A percentile compares a stretch with the other conserved stretches of the same genome.
Evolutionary conservation across 2,113 vertebrate genomes (phyloP).

Genomic region (Thermophis baileyi): DNA sequence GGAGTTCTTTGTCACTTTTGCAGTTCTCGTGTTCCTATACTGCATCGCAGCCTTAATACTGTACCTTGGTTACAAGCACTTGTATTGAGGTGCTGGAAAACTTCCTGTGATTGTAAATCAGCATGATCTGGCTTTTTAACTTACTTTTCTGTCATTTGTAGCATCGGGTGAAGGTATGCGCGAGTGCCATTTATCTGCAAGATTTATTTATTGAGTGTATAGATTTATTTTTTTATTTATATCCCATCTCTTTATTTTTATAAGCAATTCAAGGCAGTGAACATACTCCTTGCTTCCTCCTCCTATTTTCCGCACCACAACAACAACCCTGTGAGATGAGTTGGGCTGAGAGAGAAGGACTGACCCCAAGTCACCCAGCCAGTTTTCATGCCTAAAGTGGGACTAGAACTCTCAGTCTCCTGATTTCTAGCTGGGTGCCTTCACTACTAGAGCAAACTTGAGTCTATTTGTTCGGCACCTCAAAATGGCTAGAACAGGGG

Average conservation of each 20-base stretch:
- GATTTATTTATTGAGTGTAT: neutral
- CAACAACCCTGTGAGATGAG: neutral
- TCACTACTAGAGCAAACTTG: neutral
- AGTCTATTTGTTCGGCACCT: neutral
- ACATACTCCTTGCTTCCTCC: neutral
- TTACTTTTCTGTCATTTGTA: neutral
- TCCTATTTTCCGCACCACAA: neutral
- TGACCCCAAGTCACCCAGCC: neutral
- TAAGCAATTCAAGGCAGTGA: neutral
- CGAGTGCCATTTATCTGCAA: neutral
- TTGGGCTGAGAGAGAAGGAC: neutral
- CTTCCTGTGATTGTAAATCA: constrained; percentile 76
- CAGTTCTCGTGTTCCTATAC: constrained; percentile 75
- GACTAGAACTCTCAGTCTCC: neutral
- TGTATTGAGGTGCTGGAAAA: constrained; percentile 76
- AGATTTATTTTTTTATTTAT: neutral
- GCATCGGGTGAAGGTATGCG: too few relatives aligned
- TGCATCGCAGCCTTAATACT: constrained; percentile 72
- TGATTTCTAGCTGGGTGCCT: neutral
- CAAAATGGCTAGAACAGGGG: neutral
- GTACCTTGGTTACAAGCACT: constrained; percentile 76
- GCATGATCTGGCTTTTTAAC: neutral
- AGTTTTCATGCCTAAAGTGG: neutral
- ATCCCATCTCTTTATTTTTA: neutral
- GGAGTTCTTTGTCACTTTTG: constrained; percentile 77